Evolutionary conservation across 2,113 vertebrate genomes (phyloP).

Genomic region (Trogon melanurus): DNA sequence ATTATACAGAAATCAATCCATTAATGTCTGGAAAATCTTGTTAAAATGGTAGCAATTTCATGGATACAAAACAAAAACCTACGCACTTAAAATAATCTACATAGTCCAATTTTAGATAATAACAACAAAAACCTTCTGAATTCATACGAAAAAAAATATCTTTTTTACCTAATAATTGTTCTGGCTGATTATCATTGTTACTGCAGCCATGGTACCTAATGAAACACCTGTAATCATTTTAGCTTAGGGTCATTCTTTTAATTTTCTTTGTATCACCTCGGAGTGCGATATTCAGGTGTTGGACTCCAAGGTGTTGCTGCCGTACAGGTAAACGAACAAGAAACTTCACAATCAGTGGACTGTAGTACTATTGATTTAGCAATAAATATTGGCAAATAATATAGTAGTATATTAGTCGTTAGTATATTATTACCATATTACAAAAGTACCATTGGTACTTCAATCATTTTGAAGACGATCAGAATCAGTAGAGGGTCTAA

Average conservation of each 20-base stretch:
- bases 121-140: constrained; percentile 12
- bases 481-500: background rate
- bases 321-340: background rate
- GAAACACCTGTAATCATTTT: background rate
- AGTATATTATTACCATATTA: background rate
- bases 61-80: constrained; percentile 74
- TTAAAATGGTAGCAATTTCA: constrained; percentile 78
- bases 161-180: background rate
- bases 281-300: background rate
- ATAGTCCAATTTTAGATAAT: constrained; percentile 69
- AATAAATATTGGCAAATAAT: background rate
- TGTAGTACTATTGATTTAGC: background rate
- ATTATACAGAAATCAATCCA: constrained; percentile 80
- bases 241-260: background rate
- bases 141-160: background rate
- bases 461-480: background rate
- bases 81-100: constrained; percentile 45
- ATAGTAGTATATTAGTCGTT: background rate
- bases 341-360: background rate
- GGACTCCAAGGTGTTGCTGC: background rate
- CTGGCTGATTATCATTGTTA: background rate
- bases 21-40: constrained; percentile 79
- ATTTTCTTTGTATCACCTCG: background rate
- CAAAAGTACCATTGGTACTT: background rate
- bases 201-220: background rate